phyloP scores from a whole-genome alignment of 2,797 vertebrate genomes.

The Silurus lanzhouensis region DNA sequence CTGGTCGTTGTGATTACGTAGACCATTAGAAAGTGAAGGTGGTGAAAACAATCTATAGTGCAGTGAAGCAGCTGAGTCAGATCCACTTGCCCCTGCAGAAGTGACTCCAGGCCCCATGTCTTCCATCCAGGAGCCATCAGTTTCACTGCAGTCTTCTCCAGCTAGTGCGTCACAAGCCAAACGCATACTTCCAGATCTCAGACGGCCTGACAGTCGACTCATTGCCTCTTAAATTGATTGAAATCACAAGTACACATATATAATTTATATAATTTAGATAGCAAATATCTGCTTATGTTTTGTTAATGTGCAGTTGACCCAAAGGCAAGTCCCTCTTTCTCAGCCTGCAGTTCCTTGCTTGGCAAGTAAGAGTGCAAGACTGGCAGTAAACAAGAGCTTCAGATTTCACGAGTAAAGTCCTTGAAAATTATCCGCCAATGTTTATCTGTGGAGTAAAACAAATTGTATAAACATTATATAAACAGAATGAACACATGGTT shows the following conservation, averaged over 20 bases:
- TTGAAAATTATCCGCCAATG: slow-evolving; percentile 27
- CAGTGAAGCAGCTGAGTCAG: slow-evolving; percentile 63
- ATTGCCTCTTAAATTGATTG: slow-evolving; percentile 67
- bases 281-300: slow-evolving; percentile 29
- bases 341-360: slow-evolving; percentile 30
- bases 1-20: slow-evolving; percentile 84
- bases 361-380: slow-evolving; percentile 31
- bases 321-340: slow-evolving; percentile 25
- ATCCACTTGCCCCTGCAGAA: slow-evolving; percentile 63
- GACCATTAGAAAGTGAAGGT: slow-evolving; percentile 87
- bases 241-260: slow-evolving; percentile 33
- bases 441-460: slow-evolving; percentile 37
- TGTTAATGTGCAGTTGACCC: slow-evolving; percentile 9
- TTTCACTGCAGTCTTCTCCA: slow-evolving; percentile 67
- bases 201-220: slow-evolving; percentile 87
- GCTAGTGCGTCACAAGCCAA: slow-evolving; percentile 81
- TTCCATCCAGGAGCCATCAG: slow-evolving; percentile 70
- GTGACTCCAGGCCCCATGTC: slow-evolving; percentile 69
- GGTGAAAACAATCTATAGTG: slow-evolving; percentile 86
- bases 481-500: slow-evolving; percentile 4
- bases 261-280: slow-evolving; percentile 30
- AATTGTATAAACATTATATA: background rate
- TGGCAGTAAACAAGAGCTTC: slow-evolving; percentile 37
- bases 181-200: slow-evolving; percentile 86
- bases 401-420: slow-evolving; percentile 29